These are phyloP conservation scores for Tapera naevia DNA, from an alignment of 2,797 vertebrate genomes.

Conservation along the genomic window DNA sequence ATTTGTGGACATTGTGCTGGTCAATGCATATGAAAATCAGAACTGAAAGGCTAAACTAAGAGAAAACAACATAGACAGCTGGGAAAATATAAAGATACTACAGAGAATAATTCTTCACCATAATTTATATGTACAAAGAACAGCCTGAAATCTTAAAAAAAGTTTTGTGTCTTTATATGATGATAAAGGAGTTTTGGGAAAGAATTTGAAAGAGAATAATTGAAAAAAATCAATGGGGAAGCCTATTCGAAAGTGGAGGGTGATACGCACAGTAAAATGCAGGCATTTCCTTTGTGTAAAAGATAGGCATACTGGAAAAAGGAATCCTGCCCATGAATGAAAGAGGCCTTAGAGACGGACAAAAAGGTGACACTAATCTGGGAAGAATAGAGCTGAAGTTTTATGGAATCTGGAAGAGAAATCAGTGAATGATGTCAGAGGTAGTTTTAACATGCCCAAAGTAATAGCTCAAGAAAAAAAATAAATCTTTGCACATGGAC, in stretches of 20 bases:
- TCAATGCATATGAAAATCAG: neutral
- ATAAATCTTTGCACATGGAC: neutral
- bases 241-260: neutral
- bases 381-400: neutral
- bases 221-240: neutral
- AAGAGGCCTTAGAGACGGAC: neutral
- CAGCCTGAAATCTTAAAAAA: neutral
- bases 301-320: neutral
- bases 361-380: neutral
- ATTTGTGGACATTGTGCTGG: neutral
- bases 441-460: neutral
- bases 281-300: neutral
- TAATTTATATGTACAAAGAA: neutral
- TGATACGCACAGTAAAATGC: neutral
- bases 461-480: neutral
- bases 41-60: neutral
- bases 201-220: neutral
- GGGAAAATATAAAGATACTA: neutral
- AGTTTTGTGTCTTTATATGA: neutral
- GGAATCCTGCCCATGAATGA: neutral
- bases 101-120: neutral
- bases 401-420: neutral
- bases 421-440: neutral
- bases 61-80: neutral
- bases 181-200: neutral